Base-by-base conservation (phyloP, 2,888 invertebrate genomes). In the Yponomeuta plumbellus region DNA sequence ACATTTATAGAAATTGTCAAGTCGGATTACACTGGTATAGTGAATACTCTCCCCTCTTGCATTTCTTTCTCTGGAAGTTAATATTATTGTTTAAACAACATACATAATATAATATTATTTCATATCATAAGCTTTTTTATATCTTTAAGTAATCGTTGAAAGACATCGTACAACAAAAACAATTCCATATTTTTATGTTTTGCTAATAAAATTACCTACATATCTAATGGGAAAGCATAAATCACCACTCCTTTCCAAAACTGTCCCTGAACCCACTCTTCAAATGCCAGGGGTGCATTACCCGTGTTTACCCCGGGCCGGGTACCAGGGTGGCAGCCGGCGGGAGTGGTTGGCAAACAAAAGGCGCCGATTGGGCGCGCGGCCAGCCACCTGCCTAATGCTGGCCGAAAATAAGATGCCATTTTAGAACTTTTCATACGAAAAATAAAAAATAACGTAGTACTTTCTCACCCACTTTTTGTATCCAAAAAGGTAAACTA, bases 321-420 rank as follows among this genome's bases (percentile, higher is more conserved):
- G 44, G 83, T 80, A 80, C 80, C 74, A 79, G 83, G 83, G 79
- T 68, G 76, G 71, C 75, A 80, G 75, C 72, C 70, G 67, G 71
- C 71, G 73, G 83, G 86, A 86, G 86, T 85, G 86, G 85, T 85
- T 69, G 70, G 79, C 79, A 88, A 86, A 88, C 82, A 88, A 64
- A 17, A 69, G 87, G 86, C 87, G 88, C 87, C 86, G 74, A 69
- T 70, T 66, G 67, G 76, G 69, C 76, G 76, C 74, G 80, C 70
- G 69, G 70, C 75, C 57, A 61, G 21, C 59, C 86, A 86, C 86
- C 86, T 87, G 86, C 81, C 76, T 21, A 62, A 56, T 17, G 44
- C 5, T 52, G 44, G 44, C 44, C 17, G 13, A 52, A 52, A 52
- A 52, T 52, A 52, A 52, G 44, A 52, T 13, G 17, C 44, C 17